Conservation (phyloP, 2,113 vertebrate species). For the Ibidorhyncha struthersii region DNA sequence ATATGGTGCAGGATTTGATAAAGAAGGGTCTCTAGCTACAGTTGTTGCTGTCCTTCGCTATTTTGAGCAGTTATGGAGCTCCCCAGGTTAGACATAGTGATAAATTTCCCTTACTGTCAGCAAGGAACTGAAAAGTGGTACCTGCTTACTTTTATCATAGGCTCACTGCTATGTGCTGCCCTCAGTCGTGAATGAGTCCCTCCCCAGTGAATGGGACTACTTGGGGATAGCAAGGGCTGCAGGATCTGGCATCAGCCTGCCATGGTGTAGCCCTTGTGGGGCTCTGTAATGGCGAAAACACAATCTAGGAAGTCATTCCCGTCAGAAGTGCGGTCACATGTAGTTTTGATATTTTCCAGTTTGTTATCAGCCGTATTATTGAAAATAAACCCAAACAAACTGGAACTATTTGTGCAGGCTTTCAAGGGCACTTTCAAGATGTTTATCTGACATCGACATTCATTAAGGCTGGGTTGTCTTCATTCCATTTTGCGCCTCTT, state of each 20-base stretch:
- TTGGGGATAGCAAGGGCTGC: not conserved
- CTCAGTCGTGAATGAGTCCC: not conserved
- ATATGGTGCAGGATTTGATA: not conserved
- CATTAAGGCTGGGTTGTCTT: not conserved
- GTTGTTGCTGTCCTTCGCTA: not conserved
- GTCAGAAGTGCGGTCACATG: not conserved
- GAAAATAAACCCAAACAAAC: not conserved
- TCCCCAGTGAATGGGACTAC: not conserved
- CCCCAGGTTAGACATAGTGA: not conserved
- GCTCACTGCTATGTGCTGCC: not conserved
- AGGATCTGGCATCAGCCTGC: not conserved
- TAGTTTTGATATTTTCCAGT: not conserved
- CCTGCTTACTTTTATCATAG: not conserved
- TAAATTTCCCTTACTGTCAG: not conserved
- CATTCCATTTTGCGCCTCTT: not conserved
- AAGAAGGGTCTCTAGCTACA: not conserved
- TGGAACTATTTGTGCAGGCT: not conserved
- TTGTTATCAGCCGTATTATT: not conserved
- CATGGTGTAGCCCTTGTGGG: not conserved
- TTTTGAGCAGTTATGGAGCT: not conserved
- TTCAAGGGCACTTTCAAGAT: slow-evolving; percentile 17
- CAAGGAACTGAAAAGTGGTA: not conserved
- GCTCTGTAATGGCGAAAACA: not conserved
- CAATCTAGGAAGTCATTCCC: not conserved
- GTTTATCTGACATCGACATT: not conserved